These are phyloP conservation scores for Temnothorax ravouxi DNA, from an alignment of 2,888 invertebrate species.

Conservation along the genomic window DNA sequence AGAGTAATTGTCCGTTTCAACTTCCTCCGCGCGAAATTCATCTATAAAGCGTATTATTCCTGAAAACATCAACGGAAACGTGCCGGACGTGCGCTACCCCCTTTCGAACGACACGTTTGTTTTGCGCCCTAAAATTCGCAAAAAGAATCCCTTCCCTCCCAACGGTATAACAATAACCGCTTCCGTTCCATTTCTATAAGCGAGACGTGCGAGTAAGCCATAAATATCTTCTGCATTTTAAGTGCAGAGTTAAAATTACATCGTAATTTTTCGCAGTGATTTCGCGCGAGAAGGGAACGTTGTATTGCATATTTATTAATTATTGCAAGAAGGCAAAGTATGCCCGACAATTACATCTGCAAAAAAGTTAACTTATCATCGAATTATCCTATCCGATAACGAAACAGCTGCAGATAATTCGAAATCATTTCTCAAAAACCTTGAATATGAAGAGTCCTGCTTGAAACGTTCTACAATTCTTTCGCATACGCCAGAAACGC, in stretches of 20 bases:
- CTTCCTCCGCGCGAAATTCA: conserved; percentile 7
- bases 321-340: background rate
- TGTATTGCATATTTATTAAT: background rate
- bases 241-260: background rate
- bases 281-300: background rate
- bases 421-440: background rate
- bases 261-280: conserved; percentile 11
- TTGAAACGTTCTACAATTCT: background rate
- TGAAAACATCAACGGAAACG: conserved; percentile 47
- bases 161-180: conserved; percentile 15
- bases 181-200: conserved; percentile 19
- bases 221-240: conserved; percentile 15
- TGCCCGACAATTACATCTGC: background rate
- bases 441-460: background rate
- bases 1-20: conserved; percentile 35
- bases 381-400: background rate
- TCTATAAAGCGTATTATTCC: conserved; percentile 12
- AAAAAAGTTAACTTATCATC: background rate
- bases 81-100: conserved; percentile 25
- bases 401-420: background rate
- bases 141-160: conserved; percentile 3
- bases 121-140: conserved; percentile 23
- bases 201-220: background rate
- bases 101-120: conserved; percentile 29
- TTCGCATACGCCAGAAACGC: background rate